Base-by-base conservation (phyloP, 2,888 invertebrate genomes). In the Lasiommata megera region DNA sequence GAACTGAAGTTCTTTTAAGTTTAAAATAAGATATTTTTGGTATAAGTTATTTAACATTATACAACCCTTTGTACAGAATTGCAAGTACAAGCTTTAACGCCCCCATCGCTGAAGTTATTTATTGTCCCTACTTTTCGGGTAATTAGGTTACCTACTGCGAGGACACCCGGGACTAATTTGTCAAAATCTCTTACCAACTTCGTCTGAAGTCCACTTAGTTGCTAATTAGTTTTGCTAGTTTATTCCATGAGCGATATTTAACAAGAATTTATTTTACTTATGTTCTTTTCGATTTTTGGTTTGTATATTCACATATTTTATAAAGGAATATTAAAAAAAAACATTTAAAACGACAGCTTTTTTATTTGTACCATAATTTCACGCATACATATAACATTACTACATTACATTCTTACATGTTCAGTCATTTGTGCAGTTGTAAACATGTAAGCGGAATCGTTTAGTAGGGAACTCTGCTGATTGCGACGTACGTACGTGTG, bases 111-210 rank as follows among this genome's bases (percentile, higher is more conserved):
- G 38, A 60, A 62, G 57, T 60, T 60, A 80, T 82, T 81, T 82
- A 84, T 80, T 77, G 78, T 76, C 71, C 67, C 68, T 77, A 83
- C 77, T 83, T 80, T 80, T 78, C 75, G 67, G 73, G 76, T 85
- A 84, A 84, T 86, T 82, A 80, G 77, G 80, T 84, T 85, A 67
- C 65, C 66, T 64, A 80, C 73, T 68, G 71, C 66, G 68, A 70
- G 71, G 79, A 75, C 80, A 77, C 79, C 80, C 70, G 80, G 81
- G 81, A 74, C 72, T 74, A 79, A 83, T 86, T 84, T 81, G 77
- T 82, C 80, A 79, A 73, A 77, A 76, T 69, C 67, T 77, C 74
- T 70, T 67, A 66, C 64, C 60, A 71, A 74, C 71, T 71, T 66
- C 53, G 56, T 54, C 52, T 40, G 59, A 69, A 69, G 69, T 74